Evolutionary conservation across 1,140 invertebrate species (phyloP), one percentile per base, ranked within the genome.

Genomic region (Drosophila lacertosa): DNA sequence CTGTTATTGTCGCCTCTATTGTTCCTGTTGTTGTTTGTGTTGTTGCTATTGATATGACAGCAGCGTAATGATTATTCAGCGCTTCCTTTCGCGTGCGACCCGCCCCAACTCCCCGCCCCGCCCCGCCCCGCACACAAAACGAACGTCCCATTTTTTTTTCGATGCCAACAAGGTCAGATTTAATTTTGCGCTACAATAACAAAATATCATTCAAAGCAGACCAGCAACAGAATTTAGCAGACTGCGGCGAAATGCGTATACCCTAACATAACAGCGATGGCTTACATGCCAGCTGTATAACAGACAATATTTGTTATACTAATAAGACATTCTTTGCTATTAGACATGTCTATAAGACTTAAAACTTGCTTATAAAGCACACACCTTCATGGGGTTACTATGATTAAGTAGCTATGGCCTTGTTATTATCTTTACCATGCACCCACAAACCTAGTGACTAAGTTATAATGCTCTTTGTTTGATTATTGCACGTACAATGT

Each of bases 111-210:
- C 33, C 18, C 33, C 32, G 29, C 39, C 9, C 5, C 47, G n/a
- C 11, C 33, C 3, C 51, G n/a, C n/a, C n/a, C n/a, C n/a, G 13
- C 20, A 18, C 29, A 11, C 16, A 9, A 20, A 60, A 22, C 15
- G 35, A 13, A 37, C 50, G 59, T 54, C 69, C 62, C 68, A 53
- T 47, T 67, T 76, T 76, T 76, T 76, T 54, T 72, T 59, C 57
- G 53, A 74, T 62, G 62, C 20, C 81, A 88, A 70, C 83, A 88
- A 88, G 82, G 82, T 88, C 82, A 88, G 63, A 89, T 88, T 89
- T 89, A 89, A 88, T 70, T 64, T 51, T 70, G 53, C 48, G 44
- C 33, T 69, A 68, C 55, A 72, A 72, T 88, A 82, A 81, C 68
- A 73, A 74, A 62, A 68, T 69, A 71, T 67, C n/a, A 82, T 59